Percentiles rank a stretch among this genome's conserved stretches.
These are phyloP conservation scores for Cynocephalus volans DNA, from an alignment of 2,113 vertebrate genomes.

Conservation along the genomic window DNA sequence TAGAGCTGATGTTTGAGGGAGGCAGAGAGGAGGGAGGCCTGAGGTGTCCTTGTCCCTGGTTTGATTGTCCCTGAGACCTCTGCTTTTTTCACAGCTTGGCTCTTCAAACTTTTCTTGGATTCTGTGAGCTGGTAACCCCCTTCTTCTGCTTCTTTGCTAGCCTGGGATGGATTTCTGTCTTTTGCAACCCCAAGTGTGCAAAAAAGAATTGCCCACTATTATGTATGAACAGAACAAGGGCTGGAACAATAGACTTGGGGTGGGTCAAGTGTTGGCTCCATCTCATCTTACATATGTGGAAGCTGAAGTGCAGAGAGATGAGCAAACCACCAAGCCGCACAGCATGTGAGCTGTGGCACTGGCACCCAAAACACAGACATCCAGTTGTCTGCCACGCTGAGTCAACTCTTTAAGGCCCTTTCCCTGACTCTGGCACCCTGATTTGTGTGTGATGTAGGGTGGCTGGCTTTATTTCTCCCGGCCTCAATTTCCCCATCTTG, in stretches of 20 bases:
- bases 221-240: background rate
- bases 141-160: background rate
- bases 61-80: background rate
- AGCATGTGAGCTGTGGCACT: background rate
- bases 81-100: background rate
- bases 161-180: slow-evolving; percentile 20
- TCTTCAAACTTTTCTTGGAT: background rate
- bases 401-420: background rate
- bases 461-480: background rate
- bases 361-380: background rate
- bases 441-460: background rate
- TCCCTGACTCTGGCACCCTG: background rate
- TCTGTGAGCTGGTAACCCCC: background rate
- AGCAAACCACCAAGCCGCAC: background rate
- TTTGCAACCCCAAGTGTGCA: background rate
- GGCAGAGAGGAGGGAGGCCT: background rate
- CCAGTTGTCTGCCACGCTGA: background rate
- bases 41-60: background rate
- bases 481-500: slow-evolving; percentile 65
- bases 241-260: background rate
- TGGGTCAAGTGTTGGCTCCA: background rate
- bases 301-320: background rate
- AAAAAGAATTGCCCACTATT: background rate
- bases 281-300: background rate
- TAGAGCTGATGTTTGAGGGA: background rate